A percentile compares a stretch with the other conserved stretches of the same genome.
phyloP scores from a whole-genome alignment of 2,888 invertebrate genomes.

The Drosophila imparisetae region DNA sequence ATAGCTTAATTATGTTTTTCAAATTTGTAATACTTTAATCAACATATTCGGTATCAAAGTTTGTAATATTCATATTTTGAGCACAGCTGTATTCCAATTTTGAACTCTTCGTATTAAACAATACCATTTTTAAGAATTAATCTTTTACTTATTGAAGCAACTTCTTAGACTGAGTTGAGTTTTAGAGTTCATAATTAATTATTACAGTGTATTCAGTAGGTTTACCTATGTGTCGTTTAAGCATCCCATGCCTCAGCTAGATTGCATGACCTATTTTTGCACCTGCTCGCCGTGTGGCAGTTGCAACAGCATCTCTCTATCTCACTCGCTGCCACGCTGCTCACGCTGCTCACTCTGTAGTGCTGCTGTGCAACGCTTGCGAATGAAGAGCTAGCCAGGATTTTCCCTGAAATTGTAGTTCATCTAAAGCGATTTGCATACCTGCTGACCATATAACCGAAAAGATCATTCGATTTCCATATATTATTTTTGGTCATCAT shows the following conservation, averaged over 20 bases:
- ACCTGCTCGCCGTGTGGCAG: constrained; percentile 58
- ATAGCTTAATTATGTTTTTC: neutral
- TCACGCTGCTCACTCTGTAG: neutral
- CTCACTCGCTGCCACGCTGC: neutral
- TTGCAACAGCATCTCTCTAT: constrained; percentile 23
- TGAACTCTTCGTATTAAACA: neutral
- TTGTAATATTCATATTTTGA: neutral
- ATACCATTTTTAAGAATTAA: fast-evolving
- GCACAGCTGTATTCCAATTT: neutral
- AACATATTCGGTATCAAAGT: neutral
- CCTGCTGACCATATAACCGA: constrained; percentile 39
- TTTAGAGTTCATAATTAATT: neutral
- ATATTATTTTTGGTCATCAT: constrained; percentile 54
- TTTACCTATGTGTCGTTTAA: neutral
- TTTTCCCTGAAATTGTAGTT: constrained; percentile 69
- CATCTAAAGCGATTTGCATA: constrained; percentile 70
- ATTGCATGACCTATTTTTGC: constrained; percentile 36
- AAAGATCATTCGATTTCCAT: constrained; percentile 13
- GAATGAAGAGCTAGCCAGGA: constrained; percentile 69
- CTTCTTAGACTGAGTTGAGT: neutral
- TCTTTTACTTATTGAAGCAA: neutral
- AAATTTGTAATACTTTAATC: neutral
- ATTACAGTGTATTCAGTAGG: neutral
- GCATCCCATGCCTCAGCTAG: neutral
- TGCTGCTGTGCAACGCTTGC: constrained; percentile 47